Evolutionary conservation across 1,140 invertebrate species (phyloP).

Genomic region (Marisa cornuarietis): DNA sequence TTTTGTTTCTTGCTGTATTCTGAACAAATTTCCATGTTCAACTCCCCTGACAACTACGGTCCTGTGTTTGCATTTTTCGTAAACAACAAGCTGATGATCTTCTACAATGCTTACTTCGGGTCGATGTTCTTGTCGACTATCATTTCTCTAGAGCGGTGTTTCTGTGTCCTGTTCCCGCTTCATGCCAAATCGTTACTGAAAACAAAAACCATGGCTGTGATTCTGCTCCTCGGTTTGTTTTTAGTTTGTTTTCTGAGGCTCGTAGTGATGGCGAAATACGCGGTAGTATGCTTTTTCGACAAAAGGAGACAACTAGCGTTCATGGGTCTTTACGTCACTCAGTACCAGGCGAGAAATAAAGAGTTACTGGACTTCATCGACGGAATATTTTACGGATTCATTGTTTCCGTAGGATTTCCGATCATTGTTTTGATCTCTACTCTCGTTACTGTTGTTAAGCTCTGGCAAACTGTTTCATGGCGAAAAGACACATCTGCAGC

Average conservation of each 20-base stretch:
- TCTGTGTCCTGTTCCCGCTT: constrained; percentile 4
- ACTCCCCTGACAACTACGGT: background rate
- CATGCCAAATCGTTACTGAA: background rate
- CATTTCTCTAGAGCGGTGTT: background rate
- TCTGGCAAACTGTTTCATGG: background rate
- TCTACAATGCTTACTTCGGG: background rate
- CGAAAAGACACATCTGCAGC: background rate
- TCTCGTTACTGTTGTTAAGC: background rate
- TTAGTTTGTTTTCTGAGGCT: background rate
- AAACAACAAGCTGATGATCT: background rate
- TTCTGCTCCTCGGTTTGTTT: background rate
- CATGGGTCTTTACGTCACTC: background rate
- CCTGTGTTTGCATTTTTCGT: background rate
- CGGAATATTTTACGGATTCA: constrained; percentile 4
- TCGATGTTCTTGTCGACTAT: background rate
- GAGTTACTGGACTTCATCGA: background rate
- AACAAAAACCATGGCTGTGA: background rate
- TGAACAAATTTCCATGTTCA: background rate
- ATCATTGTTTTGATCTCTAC: constrained; percentile 8
- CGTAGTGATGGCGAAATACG: background rate
- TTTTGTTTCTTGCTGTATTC: background rate
- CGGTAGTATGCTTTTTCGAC: constrained; percentile 5
- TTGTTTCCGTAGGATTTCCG: background rate
- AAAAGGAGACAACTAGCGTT: background rate
- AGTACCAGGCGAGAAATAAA: background rate